Evolutionary conservation across 2,113 vertebrate genomes (phyloP), one percentile per base, ranked within the genome.

Genomic region (Calyptomena viridis): DNA sequence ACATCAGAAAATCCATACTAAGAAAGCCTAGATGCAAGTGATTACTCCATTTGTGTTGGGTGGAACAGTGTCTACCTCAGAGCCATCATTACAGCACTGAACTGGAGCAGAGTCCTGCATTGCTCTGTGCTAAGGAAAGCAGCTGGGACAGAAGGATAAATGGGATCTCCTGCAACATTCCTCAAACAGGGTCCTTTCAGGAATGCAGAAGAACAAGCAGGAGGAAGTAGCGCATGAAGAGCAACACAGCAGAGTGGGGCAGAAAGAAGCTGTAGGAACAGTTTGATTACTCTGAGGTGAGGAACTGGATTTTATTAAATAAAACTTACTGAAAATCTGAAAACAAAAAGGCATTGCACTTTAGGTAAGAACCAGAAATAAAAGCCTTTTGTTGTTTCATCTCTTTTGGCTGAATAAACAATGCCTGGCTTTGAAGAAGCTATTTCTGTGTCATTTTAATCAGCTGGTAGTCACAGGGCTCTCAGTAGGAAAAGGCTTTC

Each of bases 401-500:
- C 19, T 23, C 68, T 74, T 94, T 84, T 78, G 86, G 76, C 72
- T 94, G 86, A 92, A 95, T 87, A 95, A 97, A 96, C 89, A 96
- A 89, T 56, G 89, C 8, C n/a, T 67, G 49, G 40, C 76, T 93
- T 90, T 96, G 90, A 95, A 84, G 55, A 90, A 92, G 64, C 80
- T 67, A 24, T 74, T 83, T 93, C 83, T 74, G 24, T 95, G 90
- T 84, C 62, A 53, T 93, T 88, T 85, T 92, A 93, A 90, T 92
- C 95, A 95, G 76, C 94, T 90, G 72, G 83, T 86, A 80, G 85
- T 95, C 94, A 90, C 64, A 69, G 86, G 88, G 21, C 47, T 93
- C 50, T 90, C 75, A 18, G 64, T 71, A 60, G 89, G 84, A 90
- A 92, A 86, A 81, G 39, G 23, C 52, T 84, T 90, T 60, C 47